A percentile compares a stretch with the other conserved stretches of the same genome.
Conservation (phyloP, 2,113 vertebrate species). For the Sitta europaea region DNA sequence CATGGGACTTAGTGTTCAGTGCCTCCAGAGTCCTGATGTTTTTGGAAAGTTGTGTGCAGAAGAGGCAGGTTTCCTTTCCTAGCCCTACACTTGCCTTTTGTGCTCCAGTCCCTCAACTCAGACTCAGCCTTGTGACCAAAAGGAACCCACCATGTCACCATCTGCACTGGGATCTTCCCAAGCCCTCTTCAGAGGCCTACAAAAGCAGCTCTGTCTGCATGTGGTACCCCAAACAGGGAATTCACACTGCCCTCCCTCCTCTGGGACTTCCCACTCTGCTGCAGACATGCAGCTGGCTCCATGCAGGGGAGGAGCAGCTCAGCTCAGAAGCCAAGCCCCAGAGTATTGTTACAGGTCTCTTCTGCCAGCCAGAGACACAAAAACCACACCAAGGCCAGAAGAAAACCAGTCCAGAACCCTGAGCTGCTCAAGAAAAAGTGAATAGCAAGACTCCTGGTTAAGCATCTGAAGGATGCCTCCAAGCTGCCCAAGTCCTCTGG, state of each 20-base stretch:
- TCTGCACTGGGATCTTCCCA: neutral
- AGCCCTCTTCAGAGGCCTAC: neutral
- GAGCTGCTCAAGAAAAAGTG: neutral
- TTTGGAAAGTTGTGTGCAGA: neutral
- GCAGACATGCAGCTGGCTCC: neutral
- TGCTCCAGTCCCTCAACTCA: neutral
- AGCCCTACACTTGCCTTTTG: rapidly evolving
- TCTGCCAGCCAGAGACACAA: neutral
- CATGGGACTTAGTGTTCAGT: neutral
- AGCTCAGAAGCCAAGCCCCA: neutral
- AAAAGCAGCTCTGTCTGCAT: neutral
- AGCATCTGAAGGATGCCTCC: neutral
- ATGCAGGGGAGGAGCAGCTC: rapidly evolving
- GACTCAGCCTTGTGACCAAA: neutral
- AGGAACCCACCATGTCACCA: neutral
- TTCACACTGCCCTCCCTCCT: neutral
- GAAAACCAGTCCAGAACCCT: neutral
- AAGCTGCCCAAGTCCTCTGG: neutral
- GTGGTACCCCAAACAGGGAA: neutral
- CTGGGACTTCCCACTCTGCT: neutral
- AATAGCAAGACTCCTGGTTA: neutral
- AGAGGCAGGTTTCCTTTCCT: neutral
- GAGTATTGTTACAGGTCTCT: rapidly evolving
- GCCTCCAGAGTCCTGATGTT: neutral
- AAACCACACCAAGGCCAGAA: neutral